A percentile compares a stretch with the other conserved stretches of the same genome.
phyloP scores from a whole-genome alignment of 2,797 vertebrate genomes.

The Danio tinwini region DNA sequence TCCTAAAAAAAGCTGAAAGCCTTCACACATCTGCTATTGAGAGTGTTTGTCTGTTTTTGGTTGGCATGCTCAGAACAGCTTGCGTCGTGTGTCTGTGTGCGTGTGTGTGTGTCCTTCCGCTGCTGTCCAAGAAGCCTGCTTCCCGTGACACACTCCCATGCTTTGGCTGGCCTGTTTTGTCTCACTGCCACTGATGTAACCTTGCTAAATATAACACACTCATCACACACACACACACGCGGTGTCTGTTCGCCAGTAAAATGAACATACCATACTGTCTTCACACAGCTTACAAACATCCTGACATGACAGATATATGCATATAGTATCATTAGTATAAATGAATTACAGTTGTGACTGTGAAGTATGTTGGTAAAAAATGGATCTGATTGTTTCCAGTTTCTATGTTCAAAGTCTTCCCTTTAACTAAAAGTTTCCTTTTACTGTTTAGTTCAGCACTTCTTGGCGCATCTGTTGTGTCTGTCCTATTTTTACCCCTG shows the following conservation, averaged over 20 bases:
- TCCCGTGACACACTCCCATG: conserved; percentile 70
- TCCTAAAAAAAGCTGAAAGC: background rate
- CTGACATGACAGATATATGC: conserved; percentile 25
- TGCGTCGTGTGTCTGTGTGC: conserved; percentile 47
- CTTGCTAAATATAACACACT: conserved; percentile 73
- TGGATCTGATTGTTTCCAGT: background rate
- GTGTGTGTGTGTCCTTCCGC: conserved; percentile 52
- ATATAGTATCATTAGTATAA: background rate
- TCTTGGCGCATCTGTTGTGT: background rate
- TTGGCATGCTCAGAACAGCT: conserved; percentile 43
- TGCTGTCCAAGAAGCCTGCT: conserved; percentile 68
- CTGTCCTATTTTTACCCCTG: background rate
- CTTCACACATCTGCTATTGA: conserved; percentile 46
- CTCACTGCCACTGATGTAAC: conserved; percentile 68
- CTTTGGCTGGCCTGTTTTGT: conserved; percentile 67
- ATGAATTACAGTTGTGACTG: background rate
- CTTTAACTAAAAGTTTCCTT: background rate
- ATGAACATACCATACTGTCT: conserved; percentile 53
- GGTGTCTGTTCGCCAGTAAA: conserved; percentile 67
- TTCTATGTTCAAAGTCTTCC: background rate
- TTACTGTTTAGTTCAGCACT: background rate
- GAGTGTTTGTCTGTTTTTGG: conserved; percentile 11
- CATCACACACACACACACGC: conserved; percentile 50
- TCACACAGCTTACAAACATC: conserved; percentile 34
- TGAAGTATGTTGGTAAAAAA: background rate